Evolutionary conservation across 1,140 invertebrate genomes (phyloP).

Genomic region (Drosophila carrolli): DNA sequence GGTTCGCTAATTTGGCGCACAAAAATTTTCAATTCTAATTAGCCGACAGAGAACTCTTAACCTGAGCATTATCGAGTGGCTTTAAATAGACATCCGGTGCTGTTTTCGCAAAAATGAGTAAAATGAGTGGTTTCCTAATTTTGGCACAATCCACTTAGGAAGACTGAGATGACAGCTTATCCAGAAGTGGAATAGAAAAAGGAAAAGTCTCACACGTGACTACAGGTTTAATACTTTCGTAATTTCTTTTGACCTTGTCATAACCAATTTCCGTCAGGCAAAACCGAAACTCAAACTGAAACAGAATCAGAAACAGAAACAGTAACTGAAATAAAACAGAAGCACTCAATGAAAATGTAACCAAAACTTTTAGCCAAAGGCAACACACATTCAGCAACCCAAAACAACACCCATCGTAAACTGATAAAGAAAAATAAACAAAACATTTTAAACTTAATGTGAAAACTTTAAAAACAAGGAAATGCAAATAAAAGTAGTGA

Average conservation of each 20-base stretch:
- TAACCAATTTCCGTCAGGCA: conserved; percentile 58
- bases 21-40: conserved; percentile 56
- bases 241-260: conserved; percentile 66
- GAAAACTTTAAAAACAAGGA: neutral
- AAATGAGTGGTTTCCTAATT: conserved; percentile 10
- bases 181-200: neutral
- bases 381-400: conserved; percentile 12
- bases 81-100: conserved; percentile 35
- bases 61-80: conserved; percentile 17
- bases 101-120: conserved; percentile 2
- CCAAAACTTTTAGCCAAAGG: conserved; percentile 58
- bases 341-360: conserved; percentile 44
- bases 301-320: conserved; percentile 7
- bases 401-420: conserved; percentile 18
- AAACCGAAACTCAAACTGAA: conserved; percentile 33
- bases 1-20: conserved; percentile 64
- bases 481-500: neutral
- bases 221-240: conserved; percentile 68
- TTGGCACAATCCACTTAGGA: conserved; percentile 30
- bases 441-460: neutral
- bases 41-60: conserved; percentile 48
- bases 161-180: conserved; percentile 24
- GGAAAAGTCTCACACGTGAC: conserved; percentile 41
- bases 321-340: conserved; percentile 19
- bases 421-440: neutral